Conservation (phyloP, 2,113 vertebrate genomes). For the Thinocorus orbignyianus region DNA sequence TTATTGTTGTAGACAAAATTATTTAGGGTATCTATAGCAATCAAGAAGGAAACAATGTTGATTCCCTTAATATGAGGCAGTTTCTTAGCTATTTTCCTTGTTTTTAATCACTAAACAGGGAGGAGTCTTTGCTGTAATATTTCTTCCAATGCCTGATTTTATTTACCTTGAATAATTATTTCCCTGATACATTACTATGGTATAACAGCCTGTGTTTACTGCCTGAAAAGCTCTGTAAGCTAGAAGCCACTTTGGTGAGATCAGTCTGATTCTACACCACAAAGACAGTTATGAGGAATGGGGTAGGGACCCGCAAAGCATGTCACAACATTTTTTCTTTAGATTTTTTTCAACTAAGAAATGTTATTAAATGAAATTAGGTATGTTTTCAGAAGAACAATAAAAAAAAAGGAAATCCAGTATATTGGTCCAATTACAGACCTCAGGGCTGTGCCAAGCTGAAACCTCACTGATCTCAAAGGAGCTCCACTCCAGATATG, state of each 20-base stretch:
- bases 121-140: neutral
- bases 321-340: neutral
- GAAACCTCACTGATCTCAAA: neutral
- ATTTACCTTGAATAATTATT: neutral
- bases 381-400: neutral
- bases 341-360: neutral
- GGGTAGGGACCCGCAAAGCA: neutral
- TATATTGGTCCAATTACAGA: neutral
- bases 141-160: neutral
- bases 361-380: neutral
- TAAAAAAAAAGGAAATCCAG: accelerated
- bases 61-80: neutral
- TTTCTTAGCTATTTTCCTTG: neutral
- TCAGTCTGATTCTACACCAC: neutral
- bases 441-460: neutral
- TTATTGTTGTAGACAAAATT: neutral
- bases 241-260: neutral
- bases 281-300: neutral
- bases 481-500: neutral
- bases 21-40: neutral
- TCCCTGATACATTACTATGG: neutral
- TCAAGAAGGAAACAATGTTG: neutral
- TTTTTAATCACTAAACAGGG: neutral
- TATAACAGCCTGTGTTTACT: neutral
- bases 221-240: neutral